These are phyloP conservation scores for Patella depressa DNA, from an alignment of 2,888 invertebrate species.

Conservation along the genomic window DNA sequence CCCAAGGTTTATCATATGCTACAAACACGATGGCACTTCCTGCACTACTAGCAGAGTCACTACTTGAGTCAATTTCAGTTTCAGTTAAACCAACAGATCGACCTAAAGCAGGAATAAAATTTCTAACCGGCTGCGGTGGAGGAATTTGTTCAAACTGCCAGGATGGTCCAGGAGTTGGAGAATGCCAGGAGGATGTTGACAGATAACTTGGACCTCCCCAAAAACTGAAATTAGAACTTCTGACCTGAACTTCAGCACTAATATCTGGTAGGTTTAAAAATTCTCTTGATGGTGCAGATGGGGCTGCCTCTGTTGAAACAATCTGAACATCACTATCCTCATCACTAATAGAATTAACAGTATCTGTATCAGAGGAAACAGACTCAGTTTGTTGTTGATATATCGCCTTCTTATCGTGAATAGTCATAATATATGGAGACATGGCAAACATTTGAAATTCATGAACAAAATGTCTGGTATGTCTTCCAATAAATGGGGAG, in stretches of 20 bases:
- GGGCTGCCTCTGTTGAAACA: conserved; percentile 14
- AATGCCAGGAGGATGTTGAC: conserved; percentile 58
- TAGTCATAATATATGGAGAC: conserved; percentile 88
- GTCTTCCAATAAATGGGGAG: conserved; percentile 79
- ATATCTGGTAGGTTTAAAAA: conserved; percentile 51
- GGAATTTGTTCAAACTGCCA: conserved; percentile 33
- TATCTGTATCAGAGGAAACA: conserved; percentile 37
- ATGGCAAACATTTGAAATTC: conserved; percentile 89
- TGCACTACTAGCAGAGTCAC: conserved; percentile 24
- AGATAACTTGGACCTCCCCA: neutral
- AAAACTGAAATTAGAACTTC: conserved; percentile 11
- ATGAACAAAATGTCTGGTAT: conserved; percentile 89
- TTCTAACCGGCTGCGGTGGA: neutral
- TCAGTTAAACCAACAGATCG: conserved; percentile 7
- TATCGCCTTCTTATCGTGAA: conserved; percentile 72
- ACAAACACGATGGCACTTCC: conserved; percentile 73
- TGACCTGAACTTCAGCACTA: conserved; percentile 22
- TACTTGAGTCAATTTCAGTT: conserved; percentile 12
- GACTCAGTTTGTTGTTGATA: conserved; percentile 58
- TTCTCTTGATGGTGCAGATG: conserved; percentile 47
- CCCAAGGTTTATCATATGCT: conserved; percentile 79
- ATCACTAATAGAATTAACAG: conserved; percentile 17
- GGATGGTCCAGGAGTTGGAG: conserved; percentile 61
- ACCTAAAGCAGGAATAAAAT: conserved; percentile 10
- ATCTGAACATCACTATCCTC: conserved; percentile 25